These are phyloP conservation scores for Drosophila falleni DNA, from an alignment of 2,888 invertebrate genomes.

Conservation along the genomic window DNA sequence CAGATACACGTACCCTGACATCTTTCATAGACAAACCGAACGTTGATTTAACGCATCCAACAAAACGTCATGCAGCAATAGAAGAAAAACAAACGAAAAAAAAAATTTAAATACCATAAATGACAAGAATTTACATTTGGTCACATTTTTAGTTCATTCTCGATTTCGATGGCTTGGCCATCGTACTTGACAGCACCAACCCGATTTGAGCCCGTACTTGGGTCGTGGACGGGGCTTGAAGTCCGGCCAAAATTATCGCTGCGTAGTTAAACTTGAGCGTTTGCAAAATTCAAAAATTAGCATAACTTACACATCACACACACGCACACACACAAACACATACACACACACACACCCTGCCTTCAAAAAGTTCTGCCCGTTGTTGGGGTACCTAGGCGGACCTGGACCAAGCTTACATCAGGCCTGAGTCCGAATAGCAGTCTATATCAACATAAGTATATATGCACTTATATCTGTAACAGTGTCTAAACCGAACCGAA, in stretches of 20 bases:
- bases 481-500: slow-evolving; percentile 15
- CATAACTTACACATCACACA: slow-evolving; percentile 33
- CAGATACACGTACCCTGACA: slow-evolving; percentile 75
- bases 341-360: slow-evolving; percentile 3
- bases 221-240: not conserved
- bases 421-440: not conserved
- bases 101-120: slow-evolving; percentile 43
- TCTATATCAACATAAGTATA: slow-evolving; percentile 2
- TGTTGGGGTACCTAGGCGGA: not conserved
- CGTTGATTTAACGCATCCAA: slow-evolving; percentile 81
- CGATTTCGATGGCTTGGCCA: slow-evolving; percentile 31
- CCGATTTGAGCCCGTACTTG: not conserved
- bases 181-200: not conserved
- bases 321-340: slow-evolving; percentile 15
- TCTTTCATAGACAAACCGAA: slow-evolving; percentile 76
- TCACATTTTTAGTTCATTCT: slow-evolving; percentile 67
- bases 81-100: not conserved
- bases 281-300: slow-evolving; percentile 31
- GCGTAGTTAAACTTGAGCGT: not conserved
- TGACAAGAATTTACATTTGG: slow-evolving; percentile 64
- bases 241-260: not conserved
- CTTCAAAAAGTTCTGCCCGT: slow-evolving; percentile 46
- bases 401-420: slow-evolving; percentile 7
- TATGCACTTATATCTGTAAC: not conserved
- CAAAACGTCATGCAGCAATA: slow-evolving; percentile 14